Evolutionary conservation across 2,113 vertebrate genomes (phyloP).

Genomic region (Miniopterus natalensis): DNA sequence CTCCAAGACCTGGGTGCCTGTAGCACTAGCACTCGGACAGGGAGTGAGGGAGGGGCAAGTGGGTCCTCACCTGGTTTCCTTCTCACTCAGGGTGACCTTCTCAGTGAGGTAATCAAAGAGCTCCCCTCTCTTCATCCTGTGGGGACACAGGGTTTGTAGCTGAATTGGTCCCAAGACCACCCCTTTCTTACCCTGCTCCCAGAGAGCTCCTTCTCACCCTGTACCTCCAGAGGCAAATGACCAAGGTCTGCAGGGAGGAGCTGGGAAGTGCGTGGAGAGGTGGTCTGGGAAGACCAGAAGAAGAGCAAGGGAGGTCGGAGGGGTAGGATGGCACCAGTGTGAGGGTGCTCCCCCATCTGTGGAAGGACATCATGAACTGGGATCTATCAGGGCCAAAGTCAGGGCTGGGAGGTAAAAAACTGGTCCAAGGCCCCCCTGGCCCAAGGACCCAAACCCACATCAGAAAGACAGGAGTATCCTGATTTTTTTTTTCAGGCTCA

Average conservation of each 20-base stretch:
- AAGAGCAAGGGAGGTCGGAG: background rate
- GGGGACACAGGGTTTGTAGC: background rate
- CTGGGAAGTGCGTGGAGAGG: background rate
- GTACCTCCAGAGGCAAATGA: background rate
- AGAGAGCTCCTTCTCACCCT: background rate
- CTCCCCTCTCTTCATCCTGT: constrained; percentile 97
- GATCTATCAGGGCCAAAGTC: background rate
- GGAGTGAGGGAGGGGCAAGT: no score
- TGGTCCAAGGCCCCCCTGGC: background rate
- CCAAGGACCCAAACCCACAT: background rate
- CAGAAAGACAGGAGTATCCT: background rate
- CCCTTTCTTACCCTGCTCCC: background rate
- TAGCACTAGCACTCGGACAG: background rate
- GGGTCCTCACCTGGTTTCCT: constrained; percentile 95
- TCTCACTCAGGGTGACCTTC: constrained; percentile 97
- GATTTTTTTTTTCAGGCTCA: background rate
- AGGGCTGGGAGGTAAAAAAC: background rate
- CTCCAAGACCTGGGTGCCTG: no score
- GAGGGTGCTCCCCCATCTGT: background rate
- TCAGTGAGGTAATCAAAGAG: constrained; percentile 99
- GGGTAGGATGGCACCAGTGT: no score
- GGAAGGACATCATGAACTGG: background rate
- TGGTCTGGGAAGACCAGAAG: background rate
- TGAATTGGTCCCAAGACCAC: background rate
- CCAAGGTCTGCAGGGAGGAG: background rate